Evolutionary conservation across 2,113 vertebrate species (phyloP), one percentile per base, ranked within the genome.

Genomic region (Pycnonotus jocosus): DNA sequence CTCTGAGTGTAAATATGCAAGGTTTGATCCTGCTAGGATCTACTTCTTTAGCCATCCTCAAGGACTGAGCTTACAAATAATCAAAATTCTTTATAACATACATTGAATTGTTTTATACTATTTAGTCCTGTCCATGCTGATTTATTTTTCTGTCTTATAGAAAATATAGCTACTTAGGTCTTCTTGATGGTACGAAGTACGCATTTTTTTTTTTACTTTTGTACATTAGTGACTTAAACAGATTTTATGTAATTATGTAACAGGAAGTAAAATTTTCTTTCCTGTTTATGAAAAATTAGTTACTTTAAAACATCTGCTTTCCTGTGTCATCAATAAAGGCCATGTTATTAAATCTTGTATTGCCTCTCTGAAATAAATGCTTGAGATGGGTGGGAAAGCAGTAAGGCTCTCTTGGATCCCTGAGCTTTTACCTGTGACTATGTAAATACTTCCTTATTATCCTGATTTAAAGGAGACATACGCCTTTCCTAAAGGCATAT

Each of bases 1-100:
- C 27, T 82, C 10, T 66, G 65, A 88, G 88, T 96, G 82, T 93
- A 88, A 95, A 90, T 92, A 44, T 72, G 48, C 66, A 92, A 74
- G 24, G 73, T 73, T 94, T 85, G 95, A 95, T 97, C 95, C 95
- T 96, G 79, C 88, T 91, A 66, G 92, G 86, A 95, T 95, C 91
- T 85, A 13, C 74, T 82, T 90, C 56, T 89, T 70, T 57, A 92
- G 73, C 60, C 71, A 85, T 91, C 60, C 31, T 88, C 82, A 82
- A 84, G 53, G 83, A 95, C 60, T 88, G 72, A 93, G 60, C 50
- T 90, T 65, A 83, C 33, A 60, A 83, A 73, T 70, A 19, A 47
- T 35, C n/a, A 81, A 56, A 86, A 51, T 90, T 71, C 72, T 51
- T 85, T 86, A 33, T 44, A 57, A 44, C 22, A 28, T 48, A 27